Percentiles rank a stretch among this genome's conserved stretches.
Conservation (phyloP, 2,888 invertebrate genomes). For the Andrena haemorrhoa region DNA sequence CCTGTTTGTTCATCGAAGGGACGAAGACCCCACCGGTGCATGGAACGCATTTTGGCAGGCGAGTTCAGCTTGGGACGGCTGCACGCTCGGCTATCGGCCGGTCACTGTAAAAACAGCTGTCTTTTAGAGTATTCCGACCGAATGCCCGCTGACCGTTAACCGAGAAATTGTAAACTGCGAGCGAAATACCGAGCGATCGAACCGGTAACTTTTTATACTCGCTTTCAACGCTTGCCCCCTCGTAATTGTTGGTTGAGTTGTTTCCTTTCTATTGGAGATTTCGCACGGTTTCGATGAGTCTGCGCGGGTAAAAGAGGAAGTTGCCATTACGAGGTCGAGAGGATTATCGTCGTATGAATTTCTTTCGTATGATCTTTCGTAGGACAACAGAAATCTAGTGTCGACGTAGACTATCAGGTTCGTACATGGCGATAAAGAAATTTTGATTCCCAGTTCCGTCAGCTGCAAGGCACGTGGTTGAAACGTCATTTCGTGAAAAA, state of each 20-base stretch:
- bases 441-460: slow-evolving; percentile 78
- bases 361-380: slow-evolving; percentile 2
- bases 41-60: slow-evolving; percentile 73
- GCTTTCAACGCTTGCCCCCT: no score
- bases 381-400: slow-evolving; percentile 31
- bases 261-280: no score
- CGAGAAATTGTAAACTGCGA: slow-evolving; percentile 16
- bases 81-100: slow-evolving; percentile 72
- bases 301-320: slow-evolving; percentile 20
- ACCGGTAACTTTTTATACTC: background rate
- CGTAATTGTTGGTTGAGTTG: no score
- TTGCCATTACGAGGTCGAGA: slow-evolving; percentile 60
- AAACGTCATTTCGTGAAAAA: slow-evolving; percentile 75
- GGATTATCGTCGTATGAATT: slow-evolving; percentile 34
- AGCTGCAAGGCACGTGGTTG: slow-evolving; percentile 83
- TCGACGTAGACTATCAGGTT: slow-evolving; percentile 32
- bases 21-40: slow-evolving; percentile 65
- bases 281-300: background rate
- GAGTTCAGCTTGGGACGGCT: slow-evolving; percentile 69
- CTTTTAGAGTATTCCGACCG: slow-evolving; percentile 70
- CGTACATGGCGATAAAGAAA: slow-evolving; percentile 60
- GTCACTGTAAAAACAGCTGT: slow-evolving; percentile 81
- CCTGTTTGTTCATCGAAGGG: slow-evolving; percentile 73
- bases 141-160: slow-evolving; percentile 53
- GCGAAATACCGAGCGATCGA: background rate